Base-by-base conservation (phyloP, 2,113 vertebrate genomes). In the Ophiodon elongatus region DNA sequence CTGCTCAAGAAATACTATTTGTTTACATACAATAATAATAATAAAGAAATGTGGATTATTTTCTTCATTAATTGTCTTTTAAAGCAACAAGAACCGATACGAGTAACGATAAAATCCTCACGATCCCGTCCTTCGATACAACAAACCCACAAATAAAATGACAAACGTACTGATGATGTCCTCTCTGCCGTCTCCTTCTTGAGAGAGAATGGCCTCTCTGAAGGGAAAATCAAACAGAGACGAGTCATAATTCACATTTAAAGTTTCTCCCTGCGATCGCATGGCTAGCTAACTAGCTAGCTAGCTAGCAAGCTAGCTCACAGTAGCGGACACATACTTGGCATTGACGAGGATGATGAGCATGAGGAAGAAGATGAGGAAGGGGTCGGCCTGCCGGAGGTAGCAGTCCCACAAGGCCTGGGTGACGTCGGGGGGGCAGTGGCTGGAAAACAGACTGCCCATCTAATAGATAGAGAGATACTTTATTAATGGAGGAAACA, bases 311-410 rank as follows among this genome's bases (percentile, higher is more conserved):
- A 50, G 19, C 14, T 0, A 62, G 31, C 1, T 21, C 60, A 0
- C 10, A 8, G 9, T 0, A 19, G 23, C 29, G 3, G 54, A 21
- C 41, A 95, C 97, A 88, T 95, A 99, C 98, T 99, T 99, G 95
- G 98, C 95, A 90, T 99, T 99, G 92, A 99, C 98, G 83, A 99
- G 98, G 91, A 99, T 99, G 95, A 99, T 96, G 87, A 99, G 96
- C 98, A 99, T 97, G 91, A 99, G 94, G 92, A 99, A 99, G 95
- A 99, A 99, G 94, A 99, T 96, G 91, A 99, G 96, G 93, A 99
- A 99, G 73, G 98, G 97, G 94, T 99, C 98, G 8, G 97, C 97
- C 95, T 98, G 97, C 84, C 98, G 97, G 91, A 99, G 92, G 93
- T 99, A 99, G 88, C 96, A 94, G 94, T 99, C 97, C 98, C 98